These are phyloP conservation scores for Danio kyathit DNA, from an alignment of 2,797 vertebrate species.

Conservation along the genomic window DNA sequence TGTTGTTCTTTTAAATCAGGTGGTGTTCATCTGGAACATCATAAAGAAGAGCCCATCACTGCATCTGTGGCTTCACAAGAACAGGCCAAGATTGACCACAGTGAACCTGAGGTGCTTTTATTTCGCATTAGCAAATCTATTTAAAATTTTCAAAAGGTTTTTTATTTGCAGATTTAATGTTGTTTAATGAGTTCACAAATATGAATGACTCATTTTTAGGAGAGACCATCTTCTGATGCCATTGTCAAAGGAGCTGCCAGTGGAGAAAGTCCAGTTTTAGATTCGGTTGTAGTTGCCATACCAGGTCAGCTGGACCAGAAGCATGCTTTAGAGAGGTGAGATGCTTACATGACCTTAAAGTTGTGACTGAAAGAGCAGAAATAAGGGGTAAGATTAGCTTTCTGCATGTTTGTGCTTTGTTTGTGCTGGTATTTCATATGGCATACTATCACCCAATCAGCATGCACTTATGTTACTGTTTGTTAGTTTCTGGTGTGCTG, in stretches of 20 bases:
- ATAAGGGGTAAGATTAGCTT: no score
- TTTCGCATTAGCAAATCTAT: background rate
- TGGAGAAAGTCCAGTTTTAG: constrained; percentile 44
- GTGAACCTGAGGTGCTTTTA: constrained; percentile 56
- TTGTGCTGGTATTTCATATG: no score
- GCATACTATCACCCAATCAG: no score
- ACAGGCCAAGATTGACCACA: constrained; percentile 43
- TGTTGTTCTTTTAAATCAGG: constrained; percentile 7
- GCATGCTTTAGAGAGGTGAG: constrained; percentile 86
- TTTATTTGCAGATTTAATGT: background rate
- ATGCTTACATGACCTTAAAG: background rate
- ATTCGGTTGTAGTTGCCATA: constrained; percentile 30
- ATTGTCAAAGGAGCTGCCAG: constrained; percentile 33
- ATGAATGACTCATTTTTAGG: constrained; percentile 39
- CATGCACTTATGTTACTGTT: no score
- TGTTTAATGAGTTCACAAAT: background rate
- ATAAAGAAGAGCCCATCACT: constrained; percentile 52
- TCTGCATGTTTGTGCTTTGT: no score
- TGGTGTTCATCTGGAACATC: background rate
- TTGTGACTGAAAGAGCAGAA: no score
- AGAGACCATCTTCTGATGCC: background rate
- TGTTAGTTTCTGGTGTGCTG: no score
- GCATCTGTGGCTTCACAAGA: constrained; percentile 37
- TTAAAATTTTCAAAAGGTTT: background rate
- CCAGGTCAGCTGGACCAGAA: constrained; percentile 79